phyloP scores from a whole-genome alignment of 2,888 invertebrate genomes.

The Alloscopus bannaensis region DNA sequence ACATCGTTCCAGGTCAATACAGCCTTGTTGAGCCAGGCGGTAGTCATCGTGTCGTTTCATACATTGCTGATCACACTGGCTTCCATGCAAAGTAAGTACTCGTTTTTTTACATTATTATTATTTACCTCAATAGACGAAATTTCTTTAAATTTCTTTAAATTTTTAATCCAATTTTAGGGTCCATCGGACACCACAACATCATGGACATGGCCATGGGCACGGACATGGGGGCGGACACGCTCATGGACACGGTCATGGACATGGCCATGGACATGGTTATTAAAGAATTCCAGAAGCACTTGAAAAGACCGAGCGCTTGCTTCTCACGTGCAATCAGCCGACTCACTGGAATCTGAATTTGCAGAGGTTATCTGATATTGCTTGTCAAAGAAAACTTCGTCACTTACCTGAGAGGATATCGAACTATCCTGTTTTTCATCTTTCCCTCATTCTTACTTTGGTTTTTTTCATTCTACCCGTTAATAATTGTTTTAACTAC shows the following conservation, averaged over 20 bases:
- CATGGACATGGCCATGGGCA: constrained; percentile 64
- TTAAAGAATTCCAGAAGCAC: background rate
- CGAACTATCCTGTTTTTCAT: background rate
- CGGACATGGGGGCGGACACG: constrained; percentile 54
- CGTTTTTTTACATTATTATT: background rate
- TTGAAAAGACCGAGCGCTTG: background rate
- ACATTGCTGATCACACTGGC: constrained; percentile 85
- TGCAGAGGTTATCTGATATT: no score
- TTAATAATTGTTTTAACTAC: no score
- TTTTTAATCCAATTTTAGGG: no score
- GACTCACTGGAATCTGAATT: background rate
- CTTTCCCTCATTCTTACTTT: no score
- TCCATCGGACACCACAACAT: constrained; percentile 67
- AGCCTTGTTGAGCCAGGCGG: constrained; percentile 86
- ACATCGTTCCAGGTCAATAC: constrained; percentile 80
- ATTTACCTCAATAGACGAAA: background rate
- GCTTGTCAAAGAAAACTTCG: no score
- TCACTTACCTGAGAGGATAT: no score
- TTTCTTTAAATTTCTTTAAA: background rate
- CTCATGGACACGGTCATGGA: constrained; percentile 9
- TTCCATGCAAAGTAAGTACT: constrained; percentile 87
- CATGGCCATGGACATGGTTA: no score
- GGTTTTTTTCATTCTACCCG: no score
- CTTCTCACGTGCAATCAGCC: constrained; percentile 21
- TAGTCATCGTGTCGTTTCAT: constrained; percentile 83